These are phyloP conservation scores for Saccopteryx bilineata DNA, from an alignment of 2,113 vertebrate species.

Conservation along the genomic window DNA sequence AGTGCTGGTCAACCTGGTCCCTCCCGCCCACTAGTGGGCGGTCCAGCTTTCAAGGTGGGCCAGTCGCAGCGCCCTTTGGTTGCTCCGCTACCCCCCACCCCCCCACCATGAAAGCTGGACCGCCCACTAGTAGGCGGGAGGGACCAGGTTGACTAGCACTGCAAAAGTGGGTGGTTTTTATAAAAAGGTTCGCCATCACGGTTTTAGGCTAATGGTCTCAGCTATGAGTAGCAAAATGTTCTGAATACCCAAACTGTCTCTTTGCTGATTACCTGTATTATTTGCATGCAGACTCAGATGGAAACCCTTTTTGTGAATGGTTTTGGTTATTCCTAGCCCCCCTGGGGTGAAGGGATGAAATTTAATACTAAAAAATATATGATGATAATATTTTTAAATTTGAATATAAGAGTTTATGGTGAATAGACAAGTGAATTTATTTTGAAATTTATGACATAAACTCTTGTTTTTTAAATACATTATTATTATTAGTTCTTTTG, in stretches of 20 bases:
- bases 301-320: constrained; percentile 39
- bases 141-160: too few relatives aligned
- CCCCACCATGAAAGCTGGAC: too few relatives aligned
- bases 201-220: background rate
- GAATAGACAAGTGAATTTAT: background rate
- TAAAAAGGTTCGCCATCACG: too few relatives aligned
- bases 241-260: constrained; percentile 1
- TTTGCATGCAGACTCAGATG: background rate
- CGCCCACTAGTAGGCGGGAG: too few relatives aligned
- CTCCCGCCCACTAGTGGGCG: too few relatives aligned
- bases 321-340: background rate
- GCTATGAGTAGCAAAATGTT: background rate
- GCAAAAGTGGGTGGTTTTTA: too few relatives aligned
- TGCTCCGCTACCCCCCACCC: too few relatives aligned
- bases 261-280: constrained; percentile 17
- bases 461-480: constrained; percentile 13
- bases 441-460: background rate
- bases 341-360: background rate
- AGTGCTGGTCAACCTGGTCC: too few relatives aligned
- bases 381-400: background rate
- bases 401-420: background rate
- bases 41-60: too few relatives aligned
- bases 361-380: constrained; percentile 21
- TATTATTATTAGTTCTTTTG: background rate
- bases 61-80: too few relatives aligned